Conservation (phyloP, 2,797 vertebrate species). For the Epinephelus coioides region DNA sequence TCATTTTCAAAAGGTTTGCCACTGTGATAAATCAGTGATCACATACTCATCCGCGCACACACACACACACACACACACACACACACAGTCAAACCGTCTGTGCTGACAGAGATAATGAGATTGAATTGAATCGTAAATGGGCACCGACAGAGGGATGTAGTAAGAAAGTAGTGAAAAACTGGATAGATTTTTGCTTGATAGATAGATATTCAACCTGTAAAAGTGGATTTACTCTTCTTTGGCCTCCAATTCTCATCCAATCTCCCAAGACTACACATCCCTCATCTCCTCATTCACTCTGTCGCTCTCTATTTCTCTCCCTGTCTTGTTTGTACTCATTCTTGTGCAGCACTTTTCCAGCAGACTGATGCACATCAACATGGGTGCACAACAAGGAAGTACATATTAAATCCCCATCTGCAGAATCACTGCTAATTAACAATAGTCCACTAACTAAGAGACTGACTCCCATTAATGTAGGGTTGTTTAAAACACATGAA, state of each 20-base stretch:
- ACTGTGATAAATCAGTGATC: conserved; percentile 30
- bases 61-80: not conserved
- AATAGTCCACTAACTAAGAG: not conserved
- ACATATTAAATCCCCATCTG: not conserved
- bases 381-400: not conserved
- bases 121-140: conserved; percentile 40
- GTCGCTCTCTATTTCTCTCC: conserved; percentile 29
- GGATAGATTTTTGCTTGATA: conserved; percentile 29
- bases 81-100: conserved; percentile 16
- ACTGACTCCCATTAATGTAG: not conserved
- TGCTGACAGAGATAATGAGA: conserved; percentile 39
- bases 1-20: conserved; percentile 56
- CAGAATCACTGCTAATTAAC: not conserved
- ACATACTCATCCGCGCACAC: not conserved
- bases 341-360: not conserved
- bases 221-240: conserved; percentile 35
- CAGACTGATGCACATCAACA: not conserved
- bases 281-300: conserved; percentile 38
- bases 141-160: conserved; percentile 17
- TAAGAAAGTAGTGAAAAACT: conserved; percentile 11
- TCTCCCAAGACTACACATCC: conserved; percentile 24
- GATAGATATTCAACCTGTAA: conserved; percentile 33
- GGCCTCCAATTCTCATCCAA: conserved; percentile 22
- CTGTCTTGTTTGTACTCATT: conserved; percentile 2
- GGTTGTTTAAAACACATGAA: not conserved